These are phyloP conservation scores for Xenus cinereus DNA, from an alignment of 2,113 vertebrate genomes.

Conservation along the genomic window DNA sequence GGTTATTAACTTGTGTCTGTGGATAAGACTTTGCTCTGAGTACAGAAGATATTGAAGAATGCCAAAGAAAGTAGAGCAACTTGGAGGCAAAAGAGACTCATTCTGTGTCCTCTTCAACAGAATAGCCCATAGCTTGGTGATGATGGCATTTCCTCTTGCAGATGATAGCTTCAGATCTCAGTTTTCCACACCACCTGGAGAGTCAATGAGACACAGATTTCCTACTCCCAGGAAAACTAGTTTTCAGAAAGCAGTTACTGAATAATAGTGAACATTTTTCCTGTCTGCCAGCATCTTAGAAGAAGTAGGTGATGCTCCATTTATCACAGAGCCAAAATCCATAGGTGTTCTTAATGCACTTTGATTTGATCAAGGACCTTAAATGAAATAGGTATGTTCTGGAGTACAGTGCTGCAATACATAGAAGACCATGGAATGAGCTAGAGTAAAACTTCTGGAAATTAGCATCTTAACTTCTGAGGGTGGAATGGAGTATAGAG, in stretches of 20 bases:
- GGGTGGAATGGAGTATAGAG: no score
- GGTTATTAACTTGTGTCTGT: not conserved
- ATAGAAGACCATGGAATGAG: not conserved
- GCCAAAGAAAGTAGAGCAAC: not conserved
- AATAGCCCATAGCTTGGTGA: not conserved
- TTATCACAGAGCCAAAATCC: not conserved
- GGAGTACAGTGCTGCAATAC: not conserved
- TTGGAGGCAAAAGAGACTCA: not conserved
- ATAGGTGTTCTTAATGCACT: not conserved
- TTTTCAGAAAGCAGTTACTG: fast-evolving
- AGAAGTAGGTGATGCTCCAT: not conserved
- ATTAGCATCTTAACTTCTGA: not conserved
- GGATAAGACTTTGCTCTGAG: not conserved
- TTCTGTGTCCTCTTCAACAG: not conserved
- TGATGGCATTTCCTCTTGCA: not conserved
- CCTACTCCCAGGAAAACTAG: fast-evolving
- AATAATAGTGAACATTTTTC: not conserved
- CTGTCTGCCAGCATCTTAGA: not conserved
- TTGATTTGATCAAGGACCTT: not conserved
- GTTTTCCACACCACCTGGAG: not conserved
- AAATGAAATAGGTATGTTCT: not conserved
- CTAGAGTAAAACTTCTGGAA: not conserved
- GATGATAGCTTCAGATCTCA: not conserved
- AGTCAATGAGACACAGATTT: not conserved
- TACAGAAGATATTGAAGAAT: not conserved